phyloP scores from a whole-genome alignment of 1,140 invertebrate genomes.

The Spodoptera litura region DNA sequence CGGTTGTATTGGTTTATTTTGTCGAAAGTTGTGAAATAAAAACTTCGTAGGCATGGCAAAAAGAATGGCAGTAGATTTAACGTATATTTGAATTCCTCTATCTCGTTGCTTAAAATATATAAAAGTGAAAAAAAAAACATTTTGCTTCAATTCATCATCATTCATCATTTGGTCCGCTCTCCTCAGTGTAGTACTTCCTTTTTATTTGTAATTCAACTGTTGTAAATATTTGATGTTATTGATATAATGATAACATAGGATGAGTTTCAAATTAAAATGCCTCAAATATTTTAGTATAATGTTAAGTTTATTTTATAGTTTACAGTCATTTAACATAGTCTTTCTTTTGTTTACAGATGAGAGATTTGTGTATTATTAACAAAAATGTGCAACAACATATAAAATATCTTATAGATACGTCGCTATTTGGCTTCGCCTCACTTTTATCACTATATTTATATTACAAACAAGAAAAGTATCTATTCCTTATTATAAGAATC shows the following conservation, averaged over 20 bases:
- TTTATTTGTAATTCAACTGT: too few species aligned
- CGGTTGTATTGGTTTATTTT: constrained; percentile 12
- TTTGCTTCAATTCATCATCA: too few species aligned
- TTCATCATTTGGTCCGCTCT: too few species aligned
- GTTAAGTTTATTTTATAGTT: constrained; percentile 62
- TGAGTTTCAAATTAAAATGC: constrained; percentile 3
- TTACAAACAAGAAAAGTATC: constrained; percentile 57
- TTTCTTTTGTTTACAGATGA: constrained; percentile 63
- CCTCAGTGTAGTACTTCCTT: too few species aligned
- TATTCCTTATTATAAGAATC: constrained; percentile 53
- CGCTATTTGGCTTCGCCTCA: constrained; percentile 62
- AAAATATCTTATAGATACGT: constrained; percentile 61
- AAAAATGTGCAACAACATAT: constrained; percentile 68
- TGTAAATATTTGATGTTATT: not conserved
- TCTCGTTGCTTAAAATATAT: too few species aligned
- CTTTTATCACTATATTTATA: constrained; percentile 50
- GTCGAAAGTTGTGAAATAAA: not conserved
- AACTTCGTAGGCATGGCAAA: not conserved
- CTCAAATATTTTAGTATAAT: constrained; percentile 43
- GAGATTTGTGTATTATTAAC: constrained; percentile 59
- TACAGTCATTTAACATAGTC: constrained; percentile 66
- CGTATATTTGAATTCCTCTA: too few species aligned
- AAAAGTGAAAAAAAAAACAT: too few species aligned
- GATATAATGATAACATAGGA: not conserved
- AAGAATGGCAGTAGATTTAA: not conserved